phyloP scores from a whole-genome alignment of 2,888 invertebrate genomes.

The Kryphioiulus occultus region DNA sequence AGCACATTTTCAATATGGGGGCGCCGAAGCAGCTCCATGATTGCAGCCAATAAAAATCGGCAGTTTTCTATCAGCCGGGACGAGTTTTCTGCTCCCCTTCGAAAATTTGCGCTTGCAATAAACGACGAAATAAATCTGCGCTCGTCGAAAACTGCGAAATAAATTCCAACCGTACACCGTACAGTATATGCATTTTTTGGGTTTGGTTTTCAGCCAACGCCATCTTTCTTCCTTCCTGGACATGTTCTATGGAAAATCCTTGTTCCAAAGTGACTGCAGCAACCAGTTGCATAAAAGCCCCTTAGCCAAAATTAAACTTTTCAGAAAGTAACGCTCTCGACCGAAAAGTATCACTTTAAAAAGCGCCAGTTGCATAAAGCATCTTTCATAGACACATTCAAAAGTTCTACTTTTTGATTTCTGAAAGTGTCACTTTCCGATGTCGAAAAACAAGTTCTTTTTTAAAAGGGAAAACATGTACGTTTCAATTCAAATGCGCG shows the following conservation, averaged over 20 bases:
- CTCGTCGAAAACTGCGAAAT: background rate
- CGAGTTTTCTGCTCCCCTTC: background rate
- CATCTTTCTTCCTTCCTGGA: background rate
- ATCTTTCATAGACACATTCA: too few relatives aligned
- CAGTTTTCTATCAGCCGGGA: background rate
- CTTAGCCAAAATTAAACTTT: too few relatives aligned
- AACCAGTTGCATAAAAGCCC: too few relatives aligned
- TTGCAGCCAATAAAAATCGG: constrained; percentile 3
- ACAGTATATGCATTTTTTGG: background rate
- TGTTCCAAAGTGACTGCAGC: too few relatives aligned
- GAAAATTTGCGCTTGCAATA: background rate
- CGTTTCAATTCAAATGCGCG: too few relatives aligned
- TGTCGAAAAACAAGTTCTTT: background rate
- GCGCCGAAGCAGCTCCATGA: background rate
- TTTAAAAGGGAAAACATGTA: too few relatives aligned
- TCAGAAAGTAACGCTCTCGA: too few relatives aligned
- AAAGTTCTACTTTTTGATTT: too few relatives aligned
- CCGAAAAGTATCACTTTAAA: too few relatives aligned
- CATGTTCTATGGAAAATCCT: too few relatives aligned
- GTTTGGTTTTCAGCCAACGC: background rate
- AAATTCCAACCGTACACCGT: background rate
- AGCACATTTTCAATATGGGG: background rate
- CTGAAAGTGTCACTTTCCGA: too few relatives aligned
- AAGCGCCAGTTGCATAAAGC: too few relatives aligned
- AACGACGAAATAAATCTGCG: background rate